Percentiles rank a stretch among this genome's conserved stretches.
phyloP scores from a whole-genome alignment of 2,888 invertebrate species.

The Ectobius pallidus region DNA sequence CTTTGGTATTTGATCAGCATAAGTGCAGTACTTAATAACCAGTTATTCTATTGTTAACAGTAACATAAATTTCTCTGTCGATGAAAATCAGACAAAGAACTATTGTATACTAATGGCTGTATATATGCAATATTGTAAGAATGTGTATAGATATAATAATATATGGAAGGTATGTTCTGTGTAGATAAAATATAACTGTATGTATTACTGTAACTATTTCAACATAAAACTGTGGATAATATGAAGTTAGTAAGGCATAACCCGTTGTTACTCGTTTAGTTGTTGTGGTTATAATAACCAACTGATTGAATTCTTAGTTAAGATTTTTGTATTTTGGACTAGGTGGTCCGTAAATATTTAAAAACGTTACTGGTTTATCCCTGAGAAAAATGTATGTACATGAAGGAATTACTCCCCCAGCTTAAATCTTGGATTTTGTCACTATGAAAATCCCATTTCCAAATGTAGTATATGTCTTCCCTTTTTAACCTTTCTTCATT shows the following conservation, averaged over 20 bases:
- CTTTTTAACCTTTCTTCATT: conserved; percentile 39
- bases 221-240: conserved; percentile 38
- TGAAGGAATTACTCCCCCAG: conserved; percentile 27
- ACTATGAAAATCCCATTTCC: conserved; percentile 38
- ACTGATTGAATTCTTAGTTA: conserved; percentile 15
- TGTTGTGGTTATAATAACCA: conserved; percentile 37
- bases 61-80: conserved; percentile 27
- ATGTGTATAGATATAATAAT: conserved; percentile 37
- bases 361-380: conserved; percentile 40
- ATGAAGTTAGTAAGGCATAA: conserved; percentile 41
- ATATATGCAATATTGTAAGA: conserved; percentile 31
- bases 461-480: conserved; percentile 38
- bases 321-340: conserved; percentile 29
- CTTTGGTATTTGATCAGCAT: conserved; percentile 36
- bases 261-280: conserved; percentile 39
- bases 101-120: conserved; percentile 28
- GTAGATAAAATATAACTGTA: conserved; percentile 39
- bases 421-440: conserved; percentile 28
- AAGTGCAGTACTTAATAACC: conserved; percentile 30
- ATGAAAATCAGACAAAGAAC: conserved; percentile 31
- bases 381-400: conserved; percentile 40
- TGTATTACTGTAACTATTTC: conserved; percentile 39
- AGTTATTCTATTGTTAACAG: conserved; percentile 38
- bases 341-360: conserved; percentile 35
- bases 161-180: conserved; percentile 35